Base-by-base conservation (phyloP, 2,113 vertebrate species). In the Neopipo cinnamomea region DNA sequence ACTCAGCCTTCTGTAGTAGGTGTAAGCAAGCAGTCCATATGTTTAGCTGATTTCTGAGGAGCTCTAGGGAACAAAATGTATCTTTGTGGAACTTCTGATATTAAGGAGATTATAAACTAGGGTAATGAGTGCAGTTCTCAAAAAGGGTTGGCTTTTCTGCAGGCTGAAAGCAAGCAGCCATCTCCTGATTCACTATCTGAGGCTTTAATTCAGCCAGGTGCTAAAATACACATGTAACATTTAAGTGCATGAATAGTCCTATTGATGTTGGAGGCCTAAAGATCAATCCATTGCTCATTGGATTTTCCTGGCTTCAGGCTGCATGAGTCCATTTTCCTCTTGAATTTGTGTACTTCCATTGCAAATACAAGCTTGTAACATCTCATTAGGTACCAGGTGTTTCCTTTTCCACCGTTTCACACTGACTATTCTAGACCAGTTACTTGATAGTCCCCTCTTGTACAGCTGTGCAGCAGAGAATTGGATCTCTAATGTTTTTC, bases 21-120 rank as follows among this genome's bases (percentile, higher is more conserved):
- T 98, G 97, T 98, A 98, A 98, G 97, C 96, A 97, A 98, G 97
- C 97, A 96, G 97, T 97, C 98, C 97, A 97, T 98, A 98, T 98
- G 97, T 97, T 98, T 97, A 98, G 97, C 95, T 97, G 96, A 97
- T 97, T 94, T 97, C 96, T 92, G 53, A 92, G 89, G 91, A 97
- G 91, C 96, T 97, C 96, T 94, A 97, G 96, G 97, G 97, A 98
- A 97, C 97, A 97, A 96, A 94, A 97, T 96, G 96, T 85, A 94
- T 95, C 92, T 96, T 96, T 92, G 71, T 82, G 55, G 68, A 94
- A 95, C 89, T 97, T 95, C 70, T 89, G 92, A 73, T 96, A 96
- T 96, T 95, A 93, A 96, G 92, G 74, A 92, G 71, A 96, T 89
- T 74, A 96, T 94, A 83, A 96, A 93, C 91, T 71, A 70, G 76